Percentiles rank a stretch among this genome's conserved stretches.
Conservation (phyloP, 2,113 vertebrate genomes). For the Eudyptes chrysolophus region DNA sequence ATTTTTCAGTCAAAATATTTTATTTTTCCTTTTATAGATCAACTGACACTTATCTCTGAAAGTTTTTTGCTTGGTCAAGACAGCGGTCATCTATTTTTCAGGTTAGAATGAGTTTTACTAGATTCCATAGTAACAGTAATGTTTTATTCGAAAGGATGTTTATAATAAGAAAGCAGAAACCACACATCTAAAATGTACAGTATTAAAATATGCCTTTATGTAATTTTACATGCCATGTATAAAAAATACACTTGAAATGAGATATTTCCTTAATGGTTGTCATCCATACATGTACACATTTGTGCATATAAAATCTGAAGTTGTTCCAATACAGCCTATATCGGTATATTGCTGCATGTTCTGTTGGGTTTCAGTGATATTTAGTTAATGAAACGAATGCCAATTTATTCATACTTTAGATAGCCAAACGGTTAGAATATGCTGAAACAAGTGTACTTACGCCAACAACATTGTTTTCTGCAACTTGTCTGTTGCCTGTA, state of each 20-base stretch:
- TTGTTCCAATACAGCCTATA: not conserved
- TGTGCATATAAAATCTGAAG: not conserved
- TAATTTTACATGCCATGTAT: not conserved
- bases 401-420: not conserved
- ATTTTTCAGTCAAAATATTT: not conserved
- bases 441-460: not conserved
- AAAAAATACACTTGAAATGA: not conserved
- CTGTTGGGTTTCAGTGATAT: not conserved
- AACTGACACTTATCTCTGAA: not conserved
- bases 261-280: not conserved
- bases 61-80: not conserved
- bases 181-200: not conserved
- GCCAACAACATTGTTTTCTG: not conserved
- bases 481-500: not conserved
- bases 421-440: not conserved
- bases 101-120: not conserved
- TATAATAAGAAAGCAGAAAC: not conserved
- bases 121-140: not conserved
- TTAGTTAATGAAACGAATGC: not conserved
- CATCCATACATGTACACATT: fast-evolving
- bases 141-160: not conserved
- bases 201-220: not conserved
- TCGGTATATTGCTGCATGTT: not conserved
- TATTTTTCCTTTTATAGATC: not conserved
- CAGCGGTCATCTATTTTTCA: not conserved